These are phyloP conservation scores for Rhinoraja longicauda DNA, from an alignment of 2,797 vertebrate species.

Conservation along the genomic window DNA sequence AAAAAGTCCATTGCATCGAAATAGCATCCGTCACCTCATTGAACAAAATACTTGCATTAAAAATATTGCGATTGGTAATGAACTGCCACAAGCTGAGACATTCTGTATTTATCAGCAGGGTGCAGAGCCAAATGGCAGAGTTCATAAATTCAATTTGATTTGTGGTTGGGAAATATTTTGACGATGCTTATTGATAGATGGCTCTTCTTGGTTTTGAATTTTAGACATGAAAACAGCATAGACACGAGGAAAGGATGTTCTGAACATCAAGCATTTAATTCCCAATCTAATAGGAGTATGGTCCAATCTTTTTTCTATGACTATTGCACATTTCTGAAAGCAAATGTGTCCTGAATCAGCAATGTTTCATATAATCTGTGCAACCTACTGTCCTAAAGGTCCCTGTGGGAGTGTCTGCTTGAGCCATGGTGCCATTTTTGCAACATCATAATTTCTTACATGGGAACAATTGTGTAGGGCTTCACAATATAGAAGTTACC, in stretches of 20 bases:
- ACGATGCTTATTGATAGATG: slow-evolving; percentile 1
- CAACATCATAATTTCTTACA: not conserved
- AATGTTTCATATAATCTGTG: not conserved
- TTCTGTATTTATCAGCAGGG: not conserved
- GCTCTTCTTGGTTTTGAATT: not conserved
- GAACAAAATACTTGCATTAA: not conserved
- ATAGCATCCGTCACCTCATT: not conserved
- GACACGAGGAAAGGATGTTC: not conserved
- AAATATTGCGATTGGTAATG: not conserved
- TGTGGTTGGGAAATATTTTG: not conserved
- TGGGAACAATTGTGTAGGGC: not conserved
- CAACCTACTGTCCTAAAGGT: not conserved
- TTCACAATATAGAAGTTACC: not conserved
- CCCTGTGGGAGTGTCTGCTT: not conserved
- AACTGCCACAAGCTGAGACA: not conserved
- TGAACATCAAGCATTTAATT: not conserved
- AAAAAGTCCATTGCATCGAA: not conserved
- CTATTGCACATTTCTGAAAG: not conserved
- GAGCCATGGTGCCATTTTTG: not conserved
- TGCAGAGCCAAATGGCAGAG: not conserved
- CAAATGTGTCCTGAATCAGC: not conserved
- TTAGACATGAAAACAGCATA: not conserved
- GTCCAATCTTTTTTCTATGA: not conserved
- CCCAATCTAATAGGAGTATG: not conserved
- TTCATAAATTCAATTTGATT: not conserved